phyloP scores from a whole-genome alignment of 2,797 vertebrate species.

The Masticophis lateralis region DNA sequence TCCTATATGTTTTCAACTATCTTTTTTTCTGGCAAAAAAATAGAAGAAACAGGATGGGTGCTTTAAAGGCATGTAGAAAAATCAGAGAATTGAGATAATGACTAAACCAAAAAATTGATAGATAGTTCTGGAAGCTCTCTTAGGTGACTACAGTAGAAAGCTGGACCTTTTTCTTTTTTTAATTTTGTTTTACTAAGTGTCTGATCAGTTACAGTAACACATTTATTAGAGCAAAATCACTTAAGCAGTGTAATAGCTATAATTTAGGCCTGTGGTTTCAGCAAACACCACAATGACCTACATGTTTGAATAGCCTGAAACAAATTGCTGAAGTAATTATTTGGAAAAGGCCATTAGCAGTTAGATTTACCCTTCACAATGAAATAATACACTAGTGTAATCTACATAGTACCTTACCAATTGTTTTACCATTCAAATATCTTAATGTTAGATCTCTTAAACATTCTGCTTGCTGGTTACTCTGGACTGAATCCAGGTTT shows the following conservation, averaged over 20 bases:
- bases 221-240: constrained; percentile 11
- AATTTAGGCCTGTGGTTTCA: background rate
- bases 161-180: too few species aligned
- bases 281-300: constrained; percentile 6
- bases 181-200: background rate
- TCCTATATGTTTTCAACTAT: background rate
- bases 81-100: background rate
- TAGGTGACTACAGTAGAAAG: background rate
- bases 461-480: background rate
- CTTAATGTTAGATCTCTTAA: background rate
- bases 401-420: background rate
- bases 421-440: constrained; percentile 3
- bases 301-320: constrained; percentile 11
- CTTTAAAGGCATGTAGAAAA: background rate
- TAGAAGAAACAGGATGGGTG: background rate
- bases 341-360: constrained; percentile 19
- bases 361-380: background rate
- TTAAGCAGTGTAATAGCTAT: constrained; percentile 8
- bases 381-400: background rate
- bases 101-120: background rate
- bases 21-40: background rate
- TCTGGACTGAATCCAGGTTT: background rate
- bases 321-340: constrained; percentile 22
- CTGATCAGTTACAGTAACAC: background rate
- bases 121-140: background rate